A percentile compares a stretch with the other conserved stretches of the same genome.
These are phyloP conservation scores for Notolabrus celidotus DNA, from an alignment of 2,797 vertebrate genomes.

Conservation along the genomic window DNA sequence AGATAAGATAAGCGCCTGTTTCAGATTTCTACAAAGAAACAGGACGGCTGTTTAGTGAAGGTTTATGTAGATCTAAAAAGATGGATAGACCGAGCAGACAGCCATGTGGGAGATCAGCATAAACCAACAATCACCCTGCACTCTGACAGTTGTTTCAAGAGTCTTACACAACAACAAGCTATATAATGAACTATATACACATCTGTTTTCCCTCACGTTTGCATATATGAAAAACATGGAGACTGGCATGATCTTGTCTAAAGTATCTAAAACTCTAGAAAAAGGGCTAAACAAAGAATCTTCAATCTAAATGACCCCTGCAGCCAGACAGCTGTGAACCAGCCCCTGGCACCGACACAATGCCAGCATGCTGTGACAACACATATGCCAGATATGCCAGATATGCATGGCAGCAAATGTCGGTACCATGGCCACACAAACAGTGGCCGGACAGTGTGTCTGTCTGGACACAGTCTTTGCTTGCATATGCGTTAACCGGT, in stretches of 20 bases:
- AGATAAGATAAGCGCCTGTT: constrained; percentile 9
- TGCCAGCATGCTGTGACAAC: constrained; percentile 17
- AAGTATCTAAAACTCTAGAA: not conserved
- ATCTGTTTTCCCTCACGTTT: constrained; percentile 5
- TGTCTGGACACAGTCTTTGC: not conserved
- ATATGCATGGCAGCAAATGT: constrained; percentile 31
- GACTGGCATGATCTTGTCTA: not conserved
- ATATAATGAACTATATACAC: constrained; percentile 25
- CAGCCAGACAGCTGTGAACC: constrained; percentile 30
- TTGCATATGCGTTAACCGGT: not conserved
- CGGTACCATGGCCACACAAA: constrained; percentile 52
- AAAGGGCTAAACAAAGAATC: not conserved
- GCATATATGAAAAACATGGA: not conserved
- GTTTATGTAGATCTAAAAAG: constrained; percentile 34
- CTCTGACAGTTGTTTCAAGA: too few relatives aligned
- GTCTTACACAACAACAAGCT: too few relatives aligned
- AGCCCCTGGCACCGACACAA: constrained; percentile 27
- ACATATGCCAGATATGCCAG: constrained; percentile 26
- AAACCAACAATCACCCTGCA: too few relatives aligned
- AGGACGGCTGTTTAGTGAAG: constrained; percentile 13
- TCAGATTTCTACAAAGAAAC: constrained; percentile 4
- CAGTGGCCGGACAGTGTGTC: constrained; percentile 27
- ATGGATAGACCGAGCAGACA: constrained; percentile 37
- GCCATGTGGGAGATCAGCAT: constrained; percentile 10
- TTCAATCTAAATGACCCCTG: constrained; percentile 8